Conservation (phyloP, 2,797 vertebrate species). For the Basileuterus tristriatus region DNA sequence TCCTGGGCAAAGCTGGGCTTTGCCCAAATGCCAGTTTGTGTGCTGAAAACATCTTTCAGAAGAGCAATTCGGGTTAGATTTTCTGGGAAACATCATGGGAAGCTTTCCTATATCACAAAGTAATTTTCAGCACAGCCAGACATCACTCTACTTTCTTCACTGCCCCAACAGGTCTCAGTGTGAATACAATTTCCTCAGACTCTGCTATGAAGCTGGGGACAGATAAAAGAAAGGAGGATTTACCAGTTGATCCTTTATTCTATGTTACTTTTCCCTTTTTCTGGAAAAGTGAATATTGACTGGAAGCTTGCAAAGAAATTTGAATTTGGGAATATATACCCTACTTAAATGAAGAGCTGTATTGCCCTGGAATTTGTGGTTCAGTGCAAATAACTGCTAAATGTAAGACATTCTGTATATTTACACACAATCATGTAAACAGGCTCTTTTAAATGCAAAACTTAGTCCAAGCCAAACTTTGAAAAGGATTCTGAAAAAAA, state of each 20-base stretch:
- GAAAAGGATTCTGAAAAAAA: background rate
- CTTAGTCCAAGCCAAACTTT: background rate
- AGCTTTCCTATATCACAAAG: background rate
- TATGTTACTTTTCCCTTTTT: background rate
- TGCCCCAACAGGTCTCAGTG: background rate
- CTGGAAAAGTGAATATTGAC: background rate
- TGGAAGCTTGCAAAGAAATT: background rate
- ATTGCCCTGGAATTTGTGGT: background rate
- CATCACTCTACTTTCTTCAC: background rate
- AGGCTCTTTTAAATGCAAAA: background rate
- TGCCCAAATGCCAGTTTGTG: background rate
- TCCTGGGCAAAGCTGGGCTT: background rate
- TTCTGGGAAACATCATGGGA: background rate
- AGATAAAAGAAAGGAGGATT: background rate
- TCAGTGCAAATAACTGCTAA: background rate
- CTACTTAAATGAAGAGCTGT: background rate
- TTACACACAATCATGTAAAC: fast-evolving
- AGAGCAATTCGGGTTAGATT: background rate
- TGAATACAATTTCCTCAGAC: background rate
- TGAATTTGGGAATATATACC: background rate
- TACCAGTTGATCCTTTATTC: background rate
- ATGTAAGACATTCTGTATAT: background rate
- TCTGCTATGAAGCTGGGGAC: background rate
- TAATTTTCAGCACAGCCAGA: background rate
- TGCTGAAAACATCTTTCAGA: background rate